A percentile compares a stretch with the other conserved stretches of the same genome.
These are phyloP conservation scores for Oligia latruncula DNA, from an alignment of 2,888 invertebrate genomes.

Conservation along the genomic window DNA sequence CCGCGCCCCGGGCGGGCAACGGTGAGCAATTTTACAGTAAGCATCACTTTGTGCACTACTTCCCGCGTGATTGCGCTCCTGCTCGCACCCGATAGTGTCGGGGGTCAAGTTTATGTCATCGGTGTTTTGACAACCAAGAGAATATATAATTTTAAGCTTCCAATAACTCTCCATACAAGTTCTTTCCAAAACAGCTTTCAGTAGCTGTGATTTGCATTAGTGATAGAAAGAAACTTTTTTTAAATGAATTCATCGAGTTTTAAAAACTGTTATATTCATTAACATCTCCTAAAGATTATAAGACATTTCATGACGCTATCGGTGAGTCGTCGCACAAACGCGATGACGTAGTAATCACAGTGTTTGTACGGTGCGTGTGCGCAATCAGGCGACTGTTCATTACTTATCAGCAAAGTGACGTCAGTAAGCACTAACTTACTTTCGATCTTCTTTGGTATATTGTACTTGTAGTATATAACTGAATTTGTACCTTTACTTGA, in stretches of 20 bases:
- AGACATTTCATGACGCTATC: slow-evolving; percentile 16
- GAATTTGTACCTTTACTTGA: not conserved
- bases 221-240: not conserved
- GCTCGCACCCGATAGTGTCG: slow-evolving; percentile 39
- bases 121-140: slow-evolving; percentile 10
- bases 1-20: slow-evolving; percentile 87
- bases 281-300: not conserved
- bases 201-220: too few relatives aligned
- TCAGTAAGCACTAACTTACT: slow-evolving; percentile 65
- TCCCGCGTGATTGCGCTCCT: slow-evolving; percentile 62
- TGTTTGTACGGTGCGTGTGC: slow-evolving; percentile 49
- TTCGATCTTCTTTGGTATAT: slow-evolving; percentile 63
- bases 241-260: not conserved
- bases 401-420: slow-evolving; percentile 64
- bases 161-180: not conserved
- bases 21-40: slow-evolving; percentile 89
- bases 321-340: slow-evolving; percentile 44
- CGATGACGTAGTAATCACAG: slow-evolving; percentile 56
- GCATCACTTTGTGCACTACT: slow-evolving; percentile 81
- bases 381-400: slow-evolving; percentile 66
- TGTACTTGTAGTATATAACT: slow-evolving; percentile 8
- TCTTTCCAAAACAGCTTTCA: not conserved
- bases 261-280: not conserved
- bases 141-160: not conserved
- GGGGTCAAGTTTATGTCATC: slow-evolving; percentile 34